Evolutionary conservation across 2,888 invertebrate genomes (phyloP), one percentile per base, ranked within the genome.

Genomic region (Endomychus coccineus): DNA sequence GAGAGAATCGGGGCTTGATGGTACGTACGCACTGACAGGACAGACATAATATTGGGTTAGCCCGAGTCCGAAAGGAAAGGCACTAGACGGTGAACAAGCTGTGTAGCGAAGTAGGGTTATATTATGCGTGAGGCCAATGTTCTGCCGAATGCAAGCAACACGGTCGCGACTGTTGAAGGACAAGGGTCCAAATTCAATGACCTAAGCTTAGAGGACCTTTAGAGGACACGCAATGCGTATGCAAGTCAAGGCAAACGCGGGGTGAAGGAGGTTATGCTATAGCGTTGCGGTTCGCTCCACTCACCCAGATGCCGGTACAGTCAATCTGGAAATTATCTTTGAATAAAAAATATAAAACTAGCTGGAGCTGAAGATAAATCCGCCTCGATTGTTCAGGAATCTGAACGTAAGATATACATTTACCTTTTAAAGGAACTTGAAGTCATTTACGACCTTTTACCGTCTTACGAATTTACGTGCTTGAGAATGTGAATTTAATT

Each of bases 181-280:
- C 66, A 65, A 66, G 62, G 64, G 66, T 65, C 66, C 58, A 65
- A 59, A 67, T 66, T 67, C 68, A 66, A 66, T 67, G 67, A 68
- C 68, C 67, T 61, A 66, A 58, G 63, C 62, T 58, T 65, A 61
- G 66, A 68, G 68, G 68, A 61, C 61, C 60, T 65, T 64, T 64
- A 61, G 66, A 68, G 68, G 67, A 61, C 66, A 66, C 58, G 61
- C 61, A 56, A 55, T 57, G 59, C 59, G 57, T 58, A 56, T 55
- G 56, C 54, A 54, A 49, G 54, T 48, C 43, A 40, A 44, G 46
- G 14, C 28, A 3, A 4, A 13, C 15, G n/a, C 21, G 23, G 17
- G 28, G 12, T 10, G 9, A 6, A 21, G 34, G 27, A 27, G 28
- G 23, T 23, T 28, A 27, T 32, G n/a, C n/a, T n/a, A n/a, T n/a